Percentiles rank a stretch among this genome's conserved stretches.
These are phyloP conservation scores for Chlorospingus semifuscus DNA, from an alignment of 2,797 vertebrate species.

Conservation along the genomic window DNA sequence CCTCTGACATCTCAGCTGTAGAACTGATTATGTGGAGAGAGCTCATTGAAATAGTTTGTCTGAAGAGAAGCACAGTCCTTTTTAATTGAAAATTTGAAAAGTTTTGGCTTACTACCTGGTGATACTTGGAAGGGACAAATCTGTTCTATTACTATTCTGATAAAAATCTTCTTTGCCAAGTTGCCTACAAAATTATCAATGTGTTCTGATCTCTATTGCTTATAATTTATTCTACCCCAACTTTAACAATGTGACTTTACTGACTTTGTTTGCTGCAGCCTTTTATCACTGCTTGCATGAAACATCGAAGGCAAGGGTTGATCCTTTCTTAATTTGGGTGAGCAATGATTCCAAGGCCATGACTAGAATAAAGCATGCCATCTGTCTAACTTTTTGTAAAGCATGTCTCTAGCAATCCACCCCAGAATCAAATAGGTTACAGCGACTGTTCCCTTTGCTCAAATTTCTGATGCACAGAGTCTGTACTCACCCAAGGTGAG, in stretches of 20 bases:
- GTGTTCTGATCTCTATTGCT: neutral
- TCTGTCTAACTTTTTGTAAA: neutral
- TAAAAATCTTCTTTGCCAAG: neutral
- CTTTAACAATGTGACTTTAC: neutral
- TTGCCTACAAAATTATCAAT: neutral
- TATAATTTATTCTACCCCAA: neutral
- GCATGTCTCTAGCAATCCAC: accelerated
- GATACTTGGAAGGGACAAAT: neutral
- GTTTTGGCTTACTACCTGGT: neutral
- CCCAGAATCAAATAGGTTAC: neutral
- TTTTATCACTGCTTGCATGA: neutral
- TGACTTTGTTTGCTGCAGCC: neutral
- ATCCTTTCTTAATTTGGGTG: neutral
- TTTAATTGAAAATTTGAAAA: neutral
- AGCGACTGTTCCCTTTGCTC: neutral
- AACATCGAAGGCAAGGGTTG: neutral
- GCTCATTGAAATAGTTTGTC: neutral
- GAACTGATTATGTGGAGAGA: neutral
- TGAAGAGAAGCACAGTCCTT: neutral
- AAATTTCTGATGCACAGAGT: neutral
- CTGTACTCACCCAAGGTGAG: neutral
- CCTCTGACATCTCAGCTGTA: neutral
- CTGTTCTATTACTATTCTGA: neutral
- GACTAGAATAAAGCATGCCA: neutral
- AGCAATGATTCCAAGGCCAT: neutral